Evolutionary conservation across 30 jellyfish, hydroid and myxozoan genomes (phyloP), one percentile per base, ranked within the genome.

Genomic region (Pseudorhiza aurosa): DNA sequence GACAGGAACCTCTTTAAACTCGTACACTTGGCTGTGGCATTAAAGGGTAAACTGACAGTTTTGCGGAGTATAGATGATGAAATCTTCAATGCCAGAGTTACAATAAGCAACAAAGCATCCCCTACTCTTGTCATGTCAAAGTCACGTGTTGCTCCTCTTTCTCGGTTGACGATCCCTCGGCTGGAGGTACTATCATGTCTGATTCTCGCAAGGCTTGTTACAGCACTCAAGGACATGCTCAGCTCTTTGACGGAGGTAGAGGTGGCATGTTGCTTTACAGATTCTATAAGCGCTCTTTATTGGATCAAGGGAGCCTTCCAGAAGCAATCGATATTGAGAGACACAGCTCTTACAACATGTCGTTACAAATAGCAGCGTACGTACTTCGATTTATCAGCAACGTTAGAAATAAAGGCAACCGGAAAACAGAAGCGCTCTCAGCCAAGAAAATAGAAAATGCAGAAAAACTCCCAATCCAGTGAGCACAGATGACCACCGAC

Each of bases 221-320:
- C 37, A 21, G 2, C 68, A 24, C 19, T 75, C 50, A 59, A 25
- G 30, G 69, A 57, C 7, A 50, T 50, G 46, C 47, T 57, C 50
- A 35, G 31, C 18, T 50, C 68, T 18, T 29, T 75, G 53, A 17
- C 22, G 15, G 58, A 55, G 21, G 64, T 55, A 3, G 71, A 33
- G 28, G 25, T 75, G 5, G 4, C 70, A 15, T 29, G 31, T 2
- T 60, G 81, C 49, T 77, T 29, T 36, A 77, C 73, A 18, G 90
- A 77, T 50, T 77, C 90, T 4, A 58, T 45, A 33, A 63, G 37
- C 43, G 73, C 82, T 3, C 44, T 40, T 5, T 77, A 59, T 28
- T 77, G 90, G 83, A 77, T 77, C 35, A 36, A 40, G 55, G 88
- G 88, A 15, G 49, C 8, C 47, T 25, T 21, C 55, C 27, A 25